phyloP scores from a whole-genome alignment of 2,888 invertebrate genomes.

The Meloe dianella region DNA sequence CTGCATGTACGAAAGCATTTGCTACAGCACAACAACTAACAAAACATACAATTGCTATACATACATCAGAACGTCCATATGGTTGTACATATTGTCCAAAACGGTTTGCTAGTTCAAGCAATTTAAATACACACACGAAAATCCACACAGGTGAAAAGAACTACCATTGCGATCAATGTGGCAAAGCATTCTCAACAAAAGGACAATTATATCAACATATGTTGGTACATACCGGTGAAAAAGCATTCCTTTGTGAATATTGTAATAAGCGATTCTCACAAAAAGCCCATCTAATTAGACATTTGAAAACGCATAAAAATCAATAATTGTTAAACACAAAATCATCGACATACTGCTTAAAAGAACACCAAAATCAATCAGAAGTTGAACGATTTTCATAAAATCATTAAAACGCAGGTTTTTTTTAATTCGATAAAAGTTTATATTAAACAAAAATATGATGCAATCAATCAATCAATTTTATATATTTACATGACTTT shows the following conservation, averaged over 20 bases:
- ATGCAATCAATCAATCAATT: slow-evolving; percentile 5
- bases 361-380: background rate
- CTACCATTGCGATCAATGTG: slow-evolving; percentile 58
- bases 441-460: background rate
- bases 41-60: slow-evolving; percentile 58
- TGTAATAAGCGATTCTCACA: slow-evolving; percentile 59
- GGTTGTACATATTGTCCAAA: slow-evolving; percentile 58
- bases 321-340: slow-evolving; percentile 19
- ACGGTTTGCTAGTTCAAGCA: slow-evolving; percentile 58
- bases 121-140: slow-evolving; percentile 57
- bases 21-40: slow-evolving; percentile 59
- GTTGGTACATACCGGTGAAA: slow-evolving; percentile 58
- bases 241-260: slow-evolving; percentile 57
- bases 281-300: slow-evolving; percentile 57
- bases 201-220: slow-evolving; percentile 58
- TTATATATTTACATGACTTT: background rate
- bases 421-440: background rate
- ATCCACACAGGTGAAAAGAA: slow-evolving; percentile 60
- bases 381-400: background rate
- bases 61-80: slow-evolving; percentile 58
- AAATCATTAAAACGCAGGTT: background rate
- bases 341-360: background rate
- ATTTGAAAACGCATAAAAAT: slow-evolving; percentile 55
- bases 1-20: slow-evolving; percentile 57
- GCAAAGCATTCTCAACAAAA: slow-evolving; percentile 58